Percentiles rank a stretch among this genome's conserved stretches.
phyloP scores from a whole-genome alignment of 2,888 invertebrate genomes.

The Bugula neritina region DNA sequence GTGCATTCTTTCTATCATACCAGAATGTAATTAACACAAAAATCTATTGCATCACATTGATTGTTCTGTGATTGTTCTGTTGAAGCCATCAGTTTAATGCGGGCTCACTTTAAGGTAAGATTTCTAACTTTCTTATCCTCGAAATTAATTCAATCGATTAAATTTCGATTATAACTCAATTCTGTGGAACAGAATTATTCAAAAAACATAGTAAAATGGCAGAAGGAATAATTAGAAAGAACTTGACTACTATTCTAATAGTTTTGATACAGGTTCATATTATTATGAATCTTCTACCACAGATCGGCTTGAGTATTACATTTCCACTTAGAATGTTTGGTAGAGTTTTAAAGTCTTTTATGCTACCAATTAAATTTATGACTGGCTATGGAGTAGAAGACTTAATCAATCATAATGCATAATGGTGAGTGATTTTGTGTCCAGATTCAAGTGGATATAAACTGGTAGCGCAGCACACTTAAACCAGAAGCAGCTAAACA shows the following conservation, averaged over 20 bases:
- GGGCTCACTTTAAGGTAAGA: too few species aligned
- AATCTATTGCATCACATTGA: too few species aligned
- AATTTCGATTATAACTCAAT: too few species aligned
- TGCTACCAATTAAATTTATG: not conserved
- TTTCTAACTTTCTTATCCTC: too few species aligned
- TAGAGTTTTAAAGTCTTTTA: not conserved
- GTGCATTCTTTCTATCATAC: too few species aligned
- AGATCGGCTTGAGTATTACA: not conserved
- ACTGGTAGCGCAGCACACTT: too few species aligned
- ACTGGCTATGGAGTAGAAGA: not conserved
- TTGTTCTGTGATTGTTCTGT: too few species aligned
- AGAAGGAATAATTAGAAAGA: not conserved
- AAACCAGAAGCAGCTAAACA: too few species aligned
- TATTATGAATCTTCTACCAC: not conserved
- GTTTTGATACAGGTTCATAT: slow-evolving; percentile 21
- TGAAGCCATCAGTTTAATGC: too few species aligned
- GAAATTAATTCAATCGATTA: too few species aligned
- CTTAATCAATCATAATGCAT: not conserved
- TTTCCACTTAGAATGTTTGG: not conserved
- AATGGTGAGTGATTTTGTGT: slow-evolving; percentile 3
- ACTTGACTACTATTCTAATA: not conserved
- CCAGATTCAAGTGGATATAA: too few species aligned
- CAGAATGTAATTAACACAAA: too few species aligned
- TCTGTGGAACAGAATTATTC: not conserved
- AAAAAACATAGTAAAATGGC: not conserved